Evolutionary conservation across 2,888 invertebrate species (phyloP).

Genomic region (Andrena marginata): DNA sequence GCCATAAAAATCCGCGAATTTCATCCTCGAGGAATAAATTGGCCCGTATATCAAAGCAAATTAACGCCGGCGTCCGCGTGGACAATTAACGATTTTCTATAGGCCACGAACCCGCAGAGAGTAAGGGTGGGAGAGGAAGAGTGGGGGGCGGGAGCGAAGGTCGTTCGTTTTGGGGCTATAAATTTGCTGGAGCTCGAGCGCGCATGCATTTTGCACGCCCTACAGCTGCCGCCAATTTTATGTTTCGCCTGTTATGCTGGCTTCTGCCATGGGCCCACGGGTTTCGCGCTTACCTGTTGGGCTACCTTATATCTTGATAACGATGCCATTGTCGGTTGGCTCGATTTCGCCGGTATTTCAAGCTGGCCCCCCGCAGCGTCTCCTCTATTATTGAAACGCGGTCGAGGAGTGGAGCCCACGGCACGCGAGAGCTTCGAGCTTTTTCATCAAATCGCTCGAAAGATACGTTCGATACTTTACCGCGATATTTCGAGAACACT

Average conservation of each 20-base stretch:
- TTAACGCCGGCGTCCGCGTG: slow-evolving; percentile 75
- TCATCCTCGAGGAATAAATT: slow-evolving; percentile 74
- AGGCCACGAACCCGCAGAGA: slow-evolving; percentile 77
- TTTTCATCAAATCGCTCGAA: not conserved
- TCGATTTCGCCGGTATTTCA: slow-evolving; percentile 40
- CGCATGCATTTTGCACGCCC: slow-evolving; percentile 35
- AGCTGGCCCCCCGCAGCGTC: not conserved
- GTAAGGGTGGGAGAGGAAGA: slow-evolving; percentile 1
- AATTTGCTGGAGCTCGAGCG: slow-evolving; percentile 67
- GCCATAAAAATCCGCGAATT: slow-evolving; percentile 51
- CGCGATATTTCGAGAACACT: not conserved
- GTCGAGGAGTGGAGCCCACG: not conserved
- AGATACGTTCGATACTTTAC: not conserved
- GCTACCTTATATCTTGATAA: slow-evolving; percentile 53
- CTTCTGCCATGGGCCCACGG: slow-evolving; percentile 4
- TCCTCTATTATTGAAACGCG: slow-evolving; percentile 29
- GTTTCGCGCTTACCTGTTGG: slow-evolving; percentile 55
- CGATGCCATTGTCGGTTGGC: slow-evolving; percentile 26
- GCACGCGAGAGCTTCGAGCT: not conserved
- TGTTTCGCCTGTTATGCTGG: slow-evolving; percentile 41
- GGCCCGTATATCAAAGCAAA: slow-evolving; percentile 78
- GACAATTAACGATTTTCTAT: slow-evolving; percentile 83
- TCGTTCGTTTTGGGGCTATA: slow-evolving; percentile 78
- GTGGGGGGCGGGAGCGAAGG: slow-evolving; percentile 50
- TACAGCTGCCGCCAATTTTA: slow-evolving; percentile 59